Percentiles rank a stretch among this genome's conserved stretches.
Conservation (phyloP, 2,888 invertebrate species). For the Augochlorella aurata region DNA sequence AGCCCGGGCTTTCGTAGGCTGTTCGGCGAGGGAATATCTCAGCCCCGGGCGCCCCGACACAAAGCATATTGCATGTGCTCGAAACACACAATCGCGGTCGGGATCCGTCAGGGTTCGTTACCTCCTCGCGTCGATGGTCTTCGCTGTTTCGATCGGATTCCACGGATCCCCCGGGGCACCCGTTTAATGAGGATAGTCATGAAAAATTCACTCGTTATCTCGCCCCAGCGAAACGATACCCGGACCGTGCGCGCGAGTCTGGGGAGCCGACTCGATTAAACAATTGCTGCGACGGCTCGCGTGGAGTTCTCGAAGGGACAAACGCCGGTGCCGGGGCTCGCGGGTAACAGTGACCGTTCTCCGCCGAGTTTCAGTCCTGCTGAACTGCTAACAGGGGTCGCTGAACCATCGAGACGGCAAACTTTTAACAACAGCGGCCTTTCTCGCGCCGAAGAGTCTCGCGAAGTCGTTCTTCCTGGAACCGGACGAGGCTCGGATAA, state of each 20-base stretch:
- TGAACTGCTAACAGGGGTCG: background rate
- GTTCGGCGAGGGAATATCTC: conserved; percentile 57
- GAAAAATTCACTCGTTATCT: conserved; percentile 60
- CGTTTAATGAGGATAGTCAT: conserved; percentile 57
- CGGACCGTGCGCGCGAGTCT: background rate
- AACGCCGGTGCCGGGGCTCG: background rate
- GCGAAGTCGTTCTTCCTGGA: background rate
- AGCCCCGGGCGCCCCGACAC: conserved; percentile 59
- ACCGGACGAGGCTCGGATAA: background rate
- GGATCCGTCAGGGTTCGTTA: conserved; percentile 56
- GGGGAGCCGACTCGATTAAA: conserved; percentile 1
- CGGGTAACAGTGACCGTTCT: background rate
- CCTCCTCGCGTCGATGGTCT: conserved; percentile 58
- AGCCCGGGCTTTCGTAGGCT: conserved; percentile 22
- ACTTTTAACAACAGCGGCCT: background rate
- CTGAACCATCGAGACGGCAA: background rate
- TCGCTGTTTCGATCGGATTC: conserved; percentile 59
- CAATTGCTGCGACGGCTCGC: too few species aligned
- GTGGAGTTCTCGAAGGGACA: background rate
- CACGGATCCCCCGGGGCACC: conserved; percentile 47
- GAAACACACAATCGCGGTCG: conserved; percentile 52
- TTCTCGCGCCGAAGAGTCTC: background rate
- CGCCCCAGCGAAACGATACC: conserved; percentile 17
- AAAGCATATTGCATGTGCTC: conserved; percentile 71
- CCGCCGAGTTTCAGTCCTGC: background rate